Percentiles rank a stretch among this genome's conserved stretches.
Evolutionary conservation across 2,113 vertebrate species (phyloP).

Genomic region (Camelus dromedarius): DNA sequence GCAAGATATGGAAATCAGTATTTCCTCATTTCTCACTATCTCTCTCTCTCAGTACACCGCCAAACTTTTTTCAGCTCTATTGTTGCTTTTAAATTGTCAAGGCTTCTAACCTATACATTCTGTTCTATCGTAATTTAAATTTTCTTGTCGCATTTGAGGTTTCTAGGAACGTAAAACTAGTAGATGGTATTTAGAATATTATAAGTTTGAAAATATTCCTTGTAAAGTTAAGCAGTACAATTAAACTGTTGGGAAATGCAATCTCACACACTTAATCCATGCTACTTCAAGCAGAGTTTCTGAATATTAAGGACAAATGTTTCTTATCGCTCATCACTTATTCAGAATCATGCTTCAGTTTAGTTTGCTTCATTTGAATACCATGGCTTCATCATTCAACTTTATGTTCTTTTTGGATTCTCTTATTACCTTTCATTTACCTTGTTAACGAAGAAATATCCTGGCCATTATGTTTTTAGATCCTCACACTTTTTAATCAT

Average conservation of each 20-base stretch:
- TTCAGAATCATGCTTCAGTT: background rate
- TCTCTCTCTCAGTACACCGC: background rate
- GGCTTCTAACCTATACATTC: background rate
- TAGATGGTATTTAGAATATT: background rate
- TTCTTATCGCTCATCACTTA: background rate
- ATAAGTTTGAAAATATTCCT: background rate
- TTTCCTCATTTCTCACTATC: background rate
- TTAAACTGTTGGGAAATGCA: background rate
- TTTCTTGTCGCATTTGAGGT: background rate
- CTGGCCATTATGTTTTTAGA: background rate
- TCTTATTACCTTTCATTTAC: conserved; percentile 5
- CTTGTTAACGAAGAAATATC: conserved; percentile 46
- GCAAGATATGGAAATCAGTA: background rate
- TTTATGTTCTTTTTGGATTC: background rate
- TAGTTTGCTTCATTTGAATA: background rate
- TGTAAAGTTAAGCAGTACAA: background rate
- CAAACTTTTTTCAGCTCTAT: background rate
- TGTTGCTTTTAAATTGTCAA: background rate
- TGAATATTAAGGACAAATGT: background rate
- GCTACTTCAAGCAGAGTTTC: background rate
- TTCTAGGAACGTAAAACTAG: background rate
- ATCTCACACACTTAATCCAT: background rate
- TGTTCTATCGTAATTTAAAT: background rate
- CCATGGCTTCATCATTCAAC: background rate
- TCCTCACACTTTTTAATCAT: background rate